phyloP scores from a whole-genome alignment of 2,113 vertebrate species.

The crab-eating macaque (Macaca fascicularis) region DNA sequence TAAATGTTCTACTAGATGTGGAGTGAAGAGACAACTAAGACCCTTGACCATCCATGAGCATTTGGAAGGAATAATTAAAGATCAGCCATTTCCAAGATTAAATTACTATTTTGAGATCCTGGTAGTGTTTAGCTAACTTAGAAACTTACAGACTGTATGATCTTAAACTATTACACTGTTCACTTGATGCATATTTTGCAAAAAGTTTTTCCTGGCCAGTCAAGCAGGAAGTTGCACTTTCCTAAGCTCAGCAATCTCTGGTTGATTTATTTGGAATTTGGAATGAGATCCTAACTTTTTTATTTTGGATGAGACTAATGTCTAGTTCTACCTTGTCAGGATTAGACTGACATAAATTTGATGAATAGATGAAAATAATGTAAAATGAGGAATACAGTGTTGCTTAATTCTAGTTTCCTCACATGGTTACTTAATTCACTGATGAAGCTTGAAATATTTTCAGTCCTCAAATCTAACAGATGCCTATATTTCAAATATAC shows the following conservation, averaged over 20 bases:
- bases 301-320: background rate
- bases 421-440: background rate
- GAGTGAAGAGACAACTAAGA: background rate
- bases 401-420: background rate
- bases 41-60: background rate
- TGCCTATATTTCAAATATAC: background rate
- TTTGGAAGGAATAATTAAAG: background rate
- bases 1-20: background rate
- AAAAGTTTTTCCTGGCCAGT: background rate
- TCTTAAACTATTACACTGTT: background rate
- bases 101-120: background rate
- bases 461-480: background rate
- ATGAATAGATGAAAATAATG: background rate
- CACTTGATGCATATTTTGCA: background rate
- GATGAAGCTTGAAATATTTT: background rate
- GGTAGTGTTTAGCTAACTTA: background rate
- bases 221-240: background rate
- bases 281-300: background rate
- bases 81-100: background rate
- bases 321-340: background rate
- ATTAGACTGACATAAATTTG: background rate
- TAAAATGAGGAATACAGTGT: background rate
- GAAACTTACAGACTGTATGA: background rate
- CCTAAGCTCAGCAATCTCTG: fast-evolving
- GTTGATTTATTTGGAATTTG: background rate